phyloP scores from a whole-genome alignment of 30 jellyfish, hydroid and myxozoan genomes.

The Hydra vulgaris region DNA sequence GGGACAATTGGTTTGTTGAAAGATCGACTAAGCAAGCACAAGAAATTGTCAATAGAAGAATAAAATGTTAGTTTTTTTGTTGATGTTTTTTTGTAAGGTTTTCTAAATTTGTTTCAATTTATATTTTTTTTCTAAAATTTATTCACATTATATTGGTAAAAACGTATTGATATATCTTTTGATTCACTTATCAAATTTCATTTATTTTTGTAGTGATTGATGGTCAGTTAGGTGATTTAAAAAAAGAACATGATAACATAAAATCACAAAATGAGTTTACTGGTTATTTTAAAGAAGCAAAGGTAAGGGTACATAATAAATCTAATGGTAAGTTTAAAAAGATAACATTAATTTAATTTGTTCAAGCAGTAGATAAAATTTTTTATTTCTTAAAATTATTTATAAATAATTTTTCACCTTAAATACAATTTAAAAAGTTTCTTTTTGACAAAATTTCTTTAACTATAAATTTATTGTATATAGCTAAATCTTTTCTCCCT shows the following conservation, averaged over 20 bases:
- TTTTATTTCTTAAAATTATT: too few relatives aligned
- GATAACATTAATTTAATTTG: too few relatives aligned
- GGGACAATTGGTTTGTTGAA: conserved; percentile 80
- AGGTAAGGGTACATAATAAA: conserved; percentile 17
- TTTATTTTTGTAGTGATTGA: conserved; percentile 15
- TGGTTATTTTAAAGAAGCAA: conserved; percentile 2
- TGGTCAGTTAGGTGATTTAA: conserved; percentile 17
- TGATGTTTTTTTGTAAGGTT: not conserved
- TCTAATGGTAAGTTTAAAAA: too few relatives aligned
- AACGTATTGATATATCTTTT: too few relatives aligned
- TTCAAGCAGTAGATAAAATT: too few relatives aligned
- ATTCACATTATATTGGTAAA: not conserved
- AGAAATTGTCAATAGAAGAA: conserved; percentile 50
- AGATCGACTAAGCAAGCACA: conserved; percentile 73
- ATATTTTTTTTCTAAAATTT: not conserved
- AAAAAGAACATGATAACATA: conserved; percentile 25
- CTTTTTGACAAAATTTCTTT: too few relatives aligned
- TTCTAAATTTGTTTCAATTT: not conserved
- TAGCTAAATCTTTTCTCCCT: too few relatives aligned
- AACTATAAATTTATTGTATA: too few relatives aligned
- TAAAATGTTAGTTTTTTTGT: conserved; percentile 33
- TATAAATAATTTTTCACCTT: too few relatives aligned
- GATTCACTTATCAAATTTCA: not conserved
- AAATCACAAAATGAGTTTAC: conserved; percentile 10
- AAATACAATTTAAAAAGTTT: too few relatives aligned